phyloP scores from a whole-genome alignment of 64 coral and sea anemone species.

The Orbicella faveolata region DNA sequence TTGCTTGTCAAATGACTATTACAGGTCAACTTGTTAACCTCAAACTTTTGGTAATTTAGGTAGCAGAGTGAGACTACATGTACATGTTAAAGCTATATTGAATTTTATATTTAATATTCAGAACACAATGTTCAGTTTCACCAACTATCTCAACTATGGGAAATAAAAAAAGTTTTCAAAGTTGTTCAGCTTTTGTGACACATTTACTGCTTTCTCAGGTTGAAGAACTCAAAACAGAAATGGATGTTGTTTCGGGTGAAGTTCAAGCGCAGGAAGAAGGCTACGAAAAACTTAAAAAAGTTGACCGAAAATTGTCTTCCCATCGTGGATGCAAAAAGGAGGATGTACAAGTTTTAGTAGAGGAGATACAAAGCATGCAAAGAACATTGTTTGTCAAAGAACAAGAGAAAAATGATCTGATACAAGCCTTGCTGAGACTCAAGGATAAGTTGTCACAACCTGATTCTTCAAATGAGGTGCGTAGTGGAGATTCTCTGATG shows the following conservation, averaged over 20 bases:
- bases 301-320: constrained; percentile 70
- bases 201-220: constrained; percentile 28
- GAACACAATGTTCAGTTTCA: no score
- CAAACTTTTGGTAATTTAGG: no score
- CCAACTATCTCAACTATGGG: no score
- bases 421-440: constrained; percentile 38
- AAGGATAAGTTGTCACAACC: constrained; percentile 6
- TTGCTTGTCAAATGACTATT: no score
- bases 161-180: no score
- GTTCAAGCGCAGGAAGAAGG: constrained; percentile 75
- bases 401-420: constrained; percentile 71
- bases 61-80: no score
- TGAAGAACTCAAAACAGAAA: constrained; percentile 77
- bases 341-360: constrained; percentile 53
- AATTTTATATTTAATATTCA: no score
- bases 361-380: constrained; percentile 53
- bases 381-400: constrained; percentile 53
- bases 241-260: constrained; percentile 74
- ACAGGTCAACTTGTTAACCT: no score
- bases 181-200: no score
- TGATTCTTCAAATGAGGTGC: constrained; percentile 1
- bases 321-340: constrained; percentile 40
- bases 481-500: not conserved
- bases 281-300: constrained; percentile 55
- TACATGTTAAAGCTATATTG: no score